Evolutionary conservation across 2,797 vertebrate species (phyloP).

Genomic region (Setipinna tenuifilis): DNA sequence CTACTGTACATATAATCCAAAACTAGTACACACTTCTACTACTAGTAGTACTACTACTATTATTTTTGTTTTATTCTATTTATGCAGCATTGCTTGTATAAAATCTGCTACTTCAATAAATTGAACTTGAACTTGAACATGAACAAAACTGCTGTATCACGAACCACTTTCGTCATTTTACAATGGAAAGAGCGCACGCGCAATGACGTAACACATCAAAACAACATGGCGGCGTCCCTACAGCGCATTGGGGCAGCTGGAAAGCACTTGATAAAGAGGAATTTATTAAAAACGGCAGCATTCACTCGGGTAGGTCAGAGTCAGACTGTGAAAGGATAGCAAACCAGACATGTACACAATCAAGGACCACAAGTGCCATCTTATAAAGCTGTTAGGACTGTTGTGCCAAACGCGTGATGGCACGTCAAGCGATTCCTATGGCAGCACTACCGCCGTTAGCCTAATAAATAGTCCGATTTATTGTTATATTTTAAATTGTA

Average conservation of each 20-base stretch:
- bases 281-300: slow-evolving; percentile 56
- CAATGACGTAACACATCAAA: slow-evolving; percentile 39
- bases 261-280: slow-evolving; percentile 57
- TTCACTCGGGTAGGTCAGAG: slow-evolving; percentile 60
- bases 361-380: neutral
- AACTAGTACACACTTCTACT: no score
- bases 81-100: no score
- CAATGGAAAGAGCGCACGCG: slow-evolving; percentile 22
- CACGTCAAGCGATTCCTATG: neutral
- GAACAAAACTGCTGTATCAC: neutral
- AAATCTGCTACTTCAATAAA: no score
- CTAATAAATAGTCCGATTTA: neutral
- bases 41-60: no score
- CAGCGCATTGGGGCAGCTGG: slow-evolving; percentile 62
- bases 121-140: neutral
- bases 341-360: neutral
- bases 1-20: no score
- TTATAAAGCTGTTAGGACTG: neutral
- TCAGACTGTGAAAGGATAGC: neutral
- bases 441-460: no score
- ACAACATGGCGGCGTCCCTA: slow-evolving; percentile 74
- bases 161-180: neutral
- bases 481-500: neutral
- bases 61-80: no score
- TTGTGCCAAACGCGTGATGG: neutral